These are phyloP conservation scores for Turnix velox DNA, from an alignment of 2,113 vertebrate genomes.

Conservation along the genomic window DNA sequence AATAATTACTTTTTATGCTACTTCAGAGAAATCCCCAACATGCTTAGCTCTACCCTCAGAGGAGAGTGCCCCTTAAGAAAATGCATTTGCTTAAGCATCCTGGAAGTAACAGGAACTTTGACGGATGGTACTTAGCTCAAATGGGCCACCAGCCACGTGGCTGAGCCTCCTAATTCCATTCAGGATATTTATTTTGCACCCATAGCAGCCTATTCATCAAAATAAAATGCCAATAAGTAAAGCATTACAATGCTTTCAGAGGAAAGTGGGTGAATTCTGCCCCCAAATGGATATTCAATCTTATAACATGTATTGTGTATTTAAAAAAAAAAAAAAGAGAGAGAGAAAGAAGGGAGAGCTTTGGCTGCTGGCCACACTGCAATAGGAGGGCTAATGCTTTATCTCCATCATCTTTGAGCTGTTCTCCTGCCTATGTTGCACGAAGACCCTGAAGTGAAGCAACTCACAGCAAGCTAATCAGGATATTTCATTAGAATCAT, in stretches of 20 bases:
- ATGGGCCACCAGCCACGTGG: not conserved
- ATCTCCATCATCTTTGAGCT: not conserved
- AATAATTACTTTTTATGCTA: conserved; percentile 11
- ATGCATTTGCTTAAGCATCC: conserved; percentile 1
- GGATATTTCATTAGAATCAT: not conserved
- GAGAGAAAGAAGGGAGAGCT: not conserved
- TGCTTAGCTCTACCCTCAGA: not conserved
- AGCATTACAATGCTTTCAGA: conserved; percentile 26
- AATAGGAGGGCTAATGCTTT: not conserved
- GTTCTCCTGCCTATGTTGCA: not conserved
- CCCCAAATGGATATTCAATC: conserved; percentile 68
- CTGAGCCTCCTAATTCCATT: not conserved
- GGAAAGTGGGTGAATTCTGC: conserved; percentile 60
- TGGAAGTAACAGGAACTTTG: conserved; percentile 1
- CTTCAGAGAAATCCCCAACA: not conserved
- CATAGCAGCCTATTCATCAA: conserved; percentile 48
- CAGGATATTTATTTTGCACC: conserved; percentile 45
- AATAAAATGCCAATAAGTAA: conserved; percentile 52
- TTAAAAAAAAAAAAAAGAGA: no score
- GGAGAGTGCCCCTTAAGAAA: not conserved
- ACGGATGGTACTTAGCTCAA: conserved; percentile 23
- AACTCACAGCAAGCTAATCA: not conserved
- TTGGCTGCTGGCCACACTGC: conserved; percentile 24
- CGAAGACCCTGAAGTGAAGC: not conserved
- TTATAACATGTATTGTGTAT: conserved; percentile 41